These are phyloP conservation scores for Tauraco erythrolophus DNA, from an alignment of 2,113 vertebrate genomes.

Conservation along the genomic window DNA sequence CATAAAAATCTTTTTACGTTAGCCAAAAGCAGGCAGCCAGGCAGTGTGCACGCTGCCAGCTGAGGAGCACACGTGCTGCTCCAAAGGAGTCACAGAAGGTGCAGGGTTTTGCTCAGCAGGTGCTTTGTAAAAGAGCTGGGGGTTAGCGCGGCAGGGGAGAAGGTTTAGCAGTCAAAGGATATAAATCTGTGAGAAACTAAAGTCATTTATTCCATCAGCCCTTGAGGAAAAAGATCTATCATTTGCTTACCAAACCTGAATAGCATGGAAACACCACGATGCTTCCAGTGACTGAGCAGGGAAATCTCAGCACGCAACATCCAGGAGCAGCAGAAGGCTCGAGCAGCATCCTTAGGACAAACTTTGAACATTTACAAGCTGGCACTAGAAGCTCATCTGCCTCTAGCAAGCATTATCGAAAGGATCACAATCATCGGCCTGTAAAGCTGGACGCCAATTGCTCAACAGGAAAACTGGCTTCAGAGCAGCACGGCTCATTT, in stretches of 20 bases:
- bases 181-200: background rate
- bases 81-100: background rate
- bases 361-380: conserved; percentile 1
- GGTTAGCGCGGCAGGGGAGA: background rate
- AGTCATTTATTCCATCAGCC: background rate
- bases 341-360: background rate
- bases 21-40: background rate
- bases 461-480: conserved; percentile 41
- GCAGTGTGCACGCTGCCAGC: background rate
- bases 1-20: background rate
- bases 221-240: background rate
- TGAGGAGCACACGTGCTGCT: background rate
- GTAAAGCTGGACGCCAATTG: background rate
- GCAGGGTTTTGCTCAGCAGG: background rate
- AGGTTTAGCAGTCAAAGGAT: background rate
- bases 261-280: background rate
- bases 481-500: background rate
- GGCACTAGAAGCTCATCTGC: background rate
- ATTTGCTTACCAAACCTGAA: background rate
- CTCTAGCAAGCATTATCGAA: background rate
- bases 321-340: background rate
- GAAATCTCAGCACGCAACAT: background rate
- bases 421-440: conserved; percentile 6
- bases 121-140: background rate
- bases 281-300: background rate